Conservation (phyloP, 1,140 invertebrate genomes). For the Radopholus similis region DNA sequence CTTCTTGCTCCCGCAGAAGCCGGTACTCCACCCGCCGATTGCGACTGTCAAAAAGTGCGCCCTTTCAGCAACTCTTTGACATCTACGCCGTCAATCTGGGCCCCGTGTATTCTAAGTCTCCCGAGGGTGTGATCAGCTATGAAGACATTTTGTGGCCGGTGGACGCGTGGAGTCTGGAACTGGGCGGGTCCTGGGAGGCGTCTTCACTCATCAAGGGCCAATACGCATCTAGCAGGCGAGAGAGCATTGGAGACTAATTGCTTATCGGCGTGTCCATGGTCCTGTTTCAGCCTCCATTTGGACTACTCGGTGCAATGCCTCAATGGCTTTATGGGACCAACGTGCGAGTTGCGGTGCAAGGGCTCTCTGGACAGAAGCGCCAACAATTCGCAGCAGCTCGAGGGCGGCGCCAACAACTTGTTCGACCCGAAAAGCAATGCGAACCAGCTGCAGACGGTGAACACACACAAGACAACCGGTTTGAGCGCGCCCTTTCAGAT, state of each 20-base stretch:
- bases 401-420: background rate
- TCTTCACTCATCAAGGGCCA: background rate
- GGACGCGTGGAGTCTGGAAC: conserved; percentile 28
- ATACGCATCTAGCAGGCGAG: conserved; percentile 19
- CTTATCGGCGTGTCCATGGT: background rate
- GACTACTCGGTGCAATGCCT: conserved; percentile 29
- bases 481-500: no score
- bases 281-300: conserved; percentile 18
- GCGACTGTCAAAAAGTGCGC: background rate
- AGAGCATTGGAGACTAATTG: background rate
- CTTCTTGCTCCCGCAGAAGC: conserved; percentile 17
- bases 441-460: no score
- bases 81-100: conserved; percentile 33
- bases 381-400: conserved; percentile 1
- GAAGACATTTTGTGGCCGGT: conserved; percentile 25
- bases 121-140: conserved; percentile 18
- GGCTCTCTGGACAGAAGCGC: background rate
- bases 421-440: no score
- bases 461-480: conserved; percentile 6
- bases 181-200: conserved; percentile 6
- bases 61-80: conserved; percentile 15
- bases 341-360: conserved; percentile 22
- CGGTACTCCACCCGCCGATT: background rate
- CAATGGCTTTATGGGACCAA: conserved; percentile 7
- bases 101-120: conserved; percentile 19